Conservation (phyloP, 1,140 invertebrate genomes). For the Lutraria rhynchaena region DNA sequence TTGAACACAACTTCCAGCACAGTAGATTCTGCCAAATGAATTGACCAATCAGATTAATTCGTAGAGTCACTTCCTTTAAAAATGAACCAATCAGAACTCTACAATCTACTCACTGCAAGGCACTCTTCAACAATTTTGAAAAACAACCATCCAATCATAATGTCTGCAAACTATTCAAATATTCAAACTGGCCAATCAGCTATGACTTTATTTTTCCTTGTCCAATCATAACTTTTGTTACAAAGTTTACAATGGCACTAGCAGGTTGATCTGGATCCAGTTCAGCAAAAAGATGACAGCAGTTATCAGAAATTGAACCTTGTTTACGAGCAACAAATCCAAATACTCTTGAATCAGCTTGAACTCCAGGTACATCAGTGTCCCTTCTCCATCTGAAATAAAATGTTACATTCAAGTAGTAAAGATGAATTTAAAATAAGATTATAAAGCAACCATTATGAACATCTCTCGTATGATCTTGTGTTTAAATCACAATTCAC, state of each 20-base stretch:
- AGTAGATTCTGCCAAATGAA: not conserved
- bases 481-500: not conserved
- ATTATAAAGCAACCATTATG: not conserved
- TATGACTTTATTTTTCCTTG: constrained; percentile 78
- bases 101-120: constrained; percentile 17
- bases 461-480: not conserved
- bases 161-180: constrained; percentile 2
- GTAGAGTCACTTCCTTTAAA: not conserved
- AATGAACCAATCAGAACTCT: constrained; percentile 21
- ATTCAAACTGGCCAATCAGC: constrained; percentile 33
- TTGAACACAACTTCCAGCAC: constrained; percentile 44
- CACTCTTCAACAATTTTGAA: constrained; percentile 42
- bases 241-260: constrained; percentile 97
- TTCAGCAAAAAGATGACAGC: constrained; percentile 98
- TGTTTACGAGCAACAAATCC: constrained; percentile 96
- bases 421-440: too few species aligned
- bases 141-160: constrained; percentile 46
- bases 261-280: constrained; percentile 97
- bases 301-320: constrained; percentile 92
- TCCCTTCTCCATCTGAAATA: constrained; percentile 74
- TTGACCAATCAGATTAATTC: constrained; percentile 17
- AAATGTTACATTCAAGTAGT: too few species aligned
- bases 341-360: constrained; percentile 85
- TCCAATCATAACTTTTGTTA: constrained; percentile 90
- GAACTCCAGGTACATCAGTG: constrained; percentile 66